Base-by-base conservation (phyloP, 2,113 vertebrate genomes). In the Psilopogon haemacephalus region DNA sequence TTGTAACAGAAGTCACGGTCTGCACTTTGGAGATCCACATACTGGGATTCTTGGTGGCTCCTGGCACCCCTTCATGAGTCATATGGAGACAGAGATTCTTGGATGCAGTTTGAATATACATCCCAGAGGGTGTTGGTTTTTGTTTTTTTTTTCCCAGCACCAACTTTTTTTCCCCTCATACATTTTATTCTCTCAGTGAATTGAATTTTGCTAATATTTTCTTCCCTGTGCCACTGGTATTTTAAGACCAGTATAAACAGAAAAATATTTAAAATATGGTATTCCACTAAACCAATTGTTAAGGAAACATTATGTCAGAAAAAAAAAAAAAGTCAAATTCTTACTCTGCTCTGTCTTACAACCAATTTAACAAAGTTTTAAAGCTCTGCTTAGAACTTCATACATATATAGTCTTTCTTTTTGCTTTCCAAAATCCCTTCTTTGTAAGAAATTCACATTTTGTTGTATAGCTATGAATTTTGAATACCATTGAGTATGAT, bases 61-160 rank as follows among this genome's bases (percentile, higher is more conserved):
- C 32, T 0, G 0, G 59, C 56, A 5, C 10, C 21, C 14, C 42
- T 37, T 58, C 2, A 5, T 16, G n/a, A 50, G 59, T 72, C 4
- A 1, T 62, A 46, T 16, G 37, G 44, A 69, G 65, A 24, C 5
- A 71, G 26, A 67, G 15, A 58, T 40, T 5, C 11, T 35, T 33
- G 63, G 40, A 37, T 21, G 35, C 0, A 2, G 37, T n/a, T 40
- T 73, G 63, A 20, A 52, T 85, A 35, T 28, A 71, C 56, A 54
- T 67, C 19, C 14, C 5, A 6, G 46, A 42, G 12, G 21, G 4
- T 69, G 13, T 42, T 42, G 40, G 40, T 12, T 48, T 48, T 48
- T 48, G 23, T 54, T 6, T 17, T 33, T 23, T 38, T 30, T 58
- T 60, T 38, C 4, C 20, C 46, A 68, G 11, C 37, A 62, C 3